A percentile compares a stretch with the other conserved stretches of the same genome.
These are phyloP conservation scores for Aphelocoma californica DNA, from an alignment of 2,797 vertebrate species.

Conservation along the genomic window DNA sequence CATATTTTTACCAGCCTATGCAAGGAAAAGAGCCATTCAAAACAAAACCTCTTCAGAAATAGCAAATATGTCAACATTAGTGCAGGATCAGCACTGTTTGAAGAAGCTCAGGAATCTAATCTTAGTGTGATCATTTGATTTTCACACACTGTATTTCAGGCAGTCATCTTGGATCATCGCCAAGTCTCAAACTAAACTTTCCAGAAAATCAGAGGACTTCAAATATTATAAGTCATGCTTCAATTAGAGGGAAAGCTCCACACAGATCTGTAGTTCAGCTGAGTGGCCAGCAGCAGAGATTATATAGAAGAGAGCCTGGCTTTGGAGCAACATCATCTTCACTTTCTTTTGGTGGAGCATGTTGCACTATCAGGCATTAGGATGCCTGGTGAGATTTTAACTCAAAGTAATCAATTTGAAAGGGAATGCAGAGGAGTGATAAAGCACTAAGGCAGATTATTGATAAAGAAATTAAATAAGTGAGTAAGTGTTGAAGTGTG, in stretches of 20 bases:
- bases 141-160: not conserved
- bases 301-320: not conserved
- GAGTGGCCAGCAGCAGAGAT: not conserved
- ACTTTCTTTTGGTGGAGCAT: not conserved
- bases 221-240: not conserved
- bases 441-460: slow-evolving; percentile 19
- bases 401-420: slow-evolving; percentile 30
- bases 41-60: not conserved
- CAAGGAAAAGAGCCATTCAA: not conserved
- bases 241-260: not conserved
- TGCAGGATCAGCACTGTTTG: not conserved
- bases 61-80: not conserved
- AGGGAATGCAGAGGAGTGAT: slow-evolving; percentile 12
- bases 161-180: not conserved
- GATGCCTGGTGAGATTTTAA: not conserved
- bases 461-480: slow-evolving; percentile 47
- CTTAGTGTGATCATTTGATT: not conserved
- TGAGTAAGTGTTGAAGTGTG: not conserved
- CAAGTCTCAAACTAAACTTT: not conserved
- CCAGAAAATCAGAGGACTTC: not conserved
- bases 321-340: not conserved
- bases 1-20: not conserved
- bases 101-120: not conserved
- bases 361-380: not conserved
- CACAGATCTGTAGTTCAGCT: not conserved